These are phyloP conservation scores for Hydrotaea diabolus DNA, from an alignment of 2,888 invertebrate species.

Conservation along the genomic window DNA sequence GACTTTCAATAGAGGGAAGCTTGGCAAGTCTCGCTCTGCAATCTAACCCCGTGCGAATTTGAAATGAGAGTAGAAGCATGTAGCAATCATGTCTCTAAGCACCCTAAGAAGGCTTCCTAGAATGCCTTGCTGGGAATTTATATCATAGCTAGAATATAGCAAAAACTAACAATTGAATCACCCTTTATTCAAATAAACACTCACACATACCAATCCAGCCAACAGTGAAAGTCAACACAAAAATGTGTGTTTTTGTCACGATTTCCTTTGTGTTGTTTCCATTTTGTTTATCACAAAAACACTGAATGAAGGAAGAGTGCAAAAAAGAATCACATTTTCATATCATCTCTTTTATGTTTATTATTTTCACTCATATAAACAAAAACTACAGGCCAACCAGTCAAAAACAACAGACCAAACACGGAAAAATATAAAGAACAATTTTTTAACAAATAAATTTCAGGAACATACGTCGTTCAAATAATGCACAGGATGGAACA, in stretches of 20 bases:
- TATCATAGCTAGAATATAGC: no score
- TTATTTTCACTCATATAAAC: constrained; percentile 33
- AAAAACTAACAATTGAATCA: no score
- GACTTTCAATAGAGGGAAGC: no score
- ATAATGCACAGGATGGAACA: not conserved
- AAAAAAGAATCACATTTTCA: constrained; percentile 27
- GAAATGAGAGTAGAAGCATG: no score
- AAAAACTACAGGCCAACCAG: constrained; percentile 9
- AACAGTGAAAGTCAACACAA: constrained; percentile 41
- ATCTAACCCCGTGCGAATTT: no score
- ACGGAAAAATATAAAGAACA: not conserved
- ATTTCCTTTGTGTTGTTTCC: constrained; percentile 21
- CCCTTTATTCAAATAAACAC: no score
- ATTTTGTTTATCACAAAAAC: constrained; percentile 14
- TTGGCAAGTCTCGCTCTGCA: no score
- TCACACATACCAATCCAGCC: not conserved
- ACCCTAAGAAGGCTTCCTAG: no score
- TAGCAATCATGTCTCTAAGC: no score
- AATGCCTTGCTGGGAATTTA: no score
- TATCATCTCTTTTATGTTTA: constrained; percentile 27
- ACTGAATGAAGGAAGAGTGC: not conserved
- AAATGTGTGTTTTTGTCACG: constrained; percentile 47
- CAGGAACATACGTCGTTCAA: constrained; percentile 38
- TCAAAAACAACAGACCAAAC: not conserved
- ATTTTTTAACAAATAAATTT: constrained; percentile 43